Conservation (phyloP, 2,888 invertebrate species). For the Rhagonycha fulva region DNA sequence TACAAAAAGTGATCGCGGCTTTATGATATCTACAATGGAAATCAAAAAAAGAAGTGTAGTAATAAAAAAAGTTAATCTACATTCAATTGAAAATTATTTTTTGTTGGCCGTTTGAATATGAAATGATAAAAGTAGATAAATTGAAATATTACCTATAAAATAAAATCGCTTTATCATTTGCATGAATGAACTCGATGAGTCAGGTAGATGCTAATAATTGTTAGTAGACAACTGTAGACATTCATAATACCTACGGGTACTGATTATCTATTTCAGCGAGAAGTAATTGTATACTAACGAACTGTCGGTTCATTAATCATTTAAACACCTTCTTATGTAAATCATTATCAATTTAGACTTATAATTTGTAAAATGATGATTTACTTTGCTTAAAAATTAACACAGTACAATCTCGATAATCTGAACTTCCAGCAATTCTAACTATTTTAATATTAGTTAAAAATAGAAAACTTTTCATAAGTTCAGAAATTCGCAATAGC, state of each 20-base stretch:
- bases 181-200: constrained; percentile 15
- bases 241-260: constrained; percentile 23
- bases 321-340: constrained; percentile 9
- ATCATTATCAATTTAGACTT: constrained; percentile 7
- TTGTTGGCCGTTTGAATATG: not conserved
- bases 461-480: no score
- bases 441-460: no score
- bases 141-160: not conserved
- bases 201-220: constrained; percentile 31
- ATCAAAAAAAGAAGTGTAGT: not conserved
- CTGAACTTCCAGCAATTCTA: not conserved
- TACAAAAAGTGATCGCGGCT: not conserved
- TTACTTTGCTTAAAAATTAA: not conserved
- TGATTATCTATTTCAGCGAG: constrained; percentile 29
- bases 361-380: not conserved
- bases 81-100: not conserved
- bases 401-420: not conserved
- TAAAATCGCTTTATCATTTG: constrained; percentile 8
- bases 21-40: not conserved
- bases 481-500: no score
- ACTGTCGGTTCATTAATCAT: constrained; percentile 32
- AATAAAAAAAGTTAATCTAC: not conserved
- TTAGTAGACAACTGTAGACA: constrained; percentile 27
- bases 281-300: constrained; percentile 30
- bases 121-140: not conserved